Base-by-base conservation (phyloP, 2,113 vertebrate species). In the Emydura subglobosa region DNA sequence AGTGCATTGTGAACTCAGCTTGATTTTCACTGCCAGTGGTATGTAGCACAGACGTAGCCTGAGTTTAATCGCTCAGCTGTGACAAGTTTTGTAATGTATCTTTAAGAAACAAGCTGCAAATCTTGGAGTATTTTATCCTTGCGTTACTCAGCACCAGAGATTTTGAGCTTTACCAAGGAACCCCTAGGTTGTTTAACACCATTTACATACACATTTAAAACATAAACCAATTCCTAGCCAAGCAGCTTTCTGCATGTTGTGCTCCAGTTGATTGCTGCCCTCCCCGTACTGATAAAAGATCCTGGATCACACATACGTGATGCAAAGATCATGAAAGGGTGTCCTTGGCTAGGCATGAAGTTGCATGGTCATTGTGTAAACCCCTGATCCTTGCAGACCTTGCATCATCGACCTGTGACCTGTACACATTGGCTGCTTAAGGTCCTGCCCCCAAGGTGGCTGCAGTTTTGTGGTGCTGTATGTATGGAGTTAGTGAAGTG, bases 391-490 rank as follows among this genome's bases (percentile, higher is more conserved):
- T 0, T 4, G 39, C 5, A 0, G 2, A 0, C 57, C 8, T 3
- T 5, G 5, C 27, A 16, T 27, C 31, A 0, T 42, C 74, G 54
- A 5, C 1, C 44, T 54, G 59, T 39, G 82, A 17, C 31, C 29
- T 31, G 11, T 12, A 1, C 14, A 16, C 29, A 0, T 5, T 6
- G 2, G 22, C 74, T 79, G 44, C 89, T n/a, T 14, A 2, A 16
- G 27, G 9, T 5, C 51, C 74, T 57, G 25, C 47, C 82, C 11
- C 31, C 0, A 90, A 55, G 27, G 39, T 14, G 82, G 79, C 0
- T 0, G 44, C 79, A 51, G 6, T 74, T 61, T 27, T 0, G 1
- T 27, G 4, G 0, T 17, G 39, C 3, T 5, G 0, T 27, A 1
- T 39, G 0, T 65, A 49, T 82, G 14, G n/a, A 13, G 39, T 1